phyloP scores from a whole-genome alignment of 2,113 vertebrate genomes.

The Otus sunia region DNA sequence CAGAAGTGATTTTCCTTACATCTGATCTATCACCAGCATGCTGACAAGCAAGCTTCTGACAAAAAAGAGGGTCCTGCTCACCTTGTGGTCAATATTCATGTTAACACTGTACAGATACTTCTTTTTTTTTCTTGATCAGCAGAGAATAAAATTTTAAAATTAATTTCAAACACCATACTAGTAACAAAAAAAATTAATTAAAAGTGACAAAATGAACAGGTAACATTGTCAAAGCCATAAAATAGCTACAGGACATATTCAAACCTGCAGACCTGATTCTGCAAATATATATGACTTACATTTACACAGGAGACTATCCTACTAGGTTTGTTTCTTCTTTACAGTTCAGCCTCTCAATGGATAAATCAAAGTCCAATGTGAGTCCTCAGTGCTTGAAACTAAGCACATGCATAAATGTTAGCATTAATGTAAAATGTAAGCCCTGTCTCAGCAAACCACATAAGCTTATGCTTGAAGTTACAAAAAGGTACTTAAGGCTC shows the following conservation, averaged over 20 bases:
- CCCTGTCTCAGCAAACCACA: background rate
- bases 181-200: background rate
- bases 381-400: background rate
- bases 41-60: constrained; percentile 52
- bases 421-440: background rate
- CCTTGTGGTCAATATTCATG: constrained; percentile 56
- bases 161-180: background rate
- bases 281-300: background rate
- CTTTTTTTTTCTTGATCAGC: background rate
- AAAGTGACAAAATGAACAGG: background rate
- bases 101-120: background rate
- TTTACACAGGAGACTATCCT: background rate
- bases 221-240: background rate
- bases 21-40: constrained; percentile 65
- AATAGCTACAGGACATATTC: background rate
- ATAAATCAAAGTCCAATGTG: background rate
- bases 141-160: background rate
- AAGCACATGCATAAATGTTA: background rate
- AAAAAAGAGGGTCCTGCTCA: constrained; percentile 38
- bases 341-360: background rate
- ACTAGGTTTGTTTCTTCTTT: background rate
- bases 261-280: background rate
- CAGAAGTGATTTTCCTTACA: constrained; percentile 68
- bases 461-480: background rate
- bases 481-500: background rate